Percentiles rank a stretch among this genome's conserved stretches.
Conservation (phyloP, 2,797 vertebrate species). For the Eulemur albifrons region DNA sequence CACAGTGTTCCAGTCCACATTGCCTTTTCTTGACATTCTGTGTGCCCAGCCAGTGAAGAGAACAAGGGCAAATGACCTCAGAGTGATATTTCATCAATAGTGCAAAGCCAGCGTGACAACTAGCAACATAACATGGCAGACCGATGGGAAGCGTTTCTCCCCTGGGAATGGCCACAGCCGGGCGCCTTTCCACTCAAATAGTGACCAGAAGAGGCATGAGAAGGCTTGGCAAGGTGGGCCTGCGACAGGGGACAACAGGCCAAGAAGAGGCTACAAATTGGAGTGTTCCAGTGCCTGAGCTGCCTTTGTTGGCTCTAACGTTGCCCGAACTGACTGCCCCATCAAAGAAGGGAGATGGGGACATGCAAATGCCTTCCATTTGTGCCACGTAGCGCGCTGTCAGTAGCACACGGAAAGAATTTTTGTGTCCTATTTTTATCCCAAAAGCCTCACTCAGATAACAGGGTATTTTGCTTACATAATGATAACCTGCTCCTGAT, state of each 20-base stretch:
- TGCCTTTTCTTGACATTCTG: neutral
- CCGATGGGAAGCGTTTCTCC: accelerated
- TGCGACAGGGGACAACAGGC: neutral
- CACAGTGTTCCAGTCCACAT: neutral
- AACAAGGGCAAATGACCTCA: neutral
- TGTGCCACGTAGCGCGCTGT: neutral
- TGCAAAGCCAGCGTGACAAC: neutral
- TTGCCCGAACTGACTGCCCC: neutral
- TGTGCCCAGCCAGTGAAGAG: neutral
- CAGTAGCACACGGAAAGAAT: slow-evolving; percentile 63
- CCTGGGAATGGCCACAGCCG: accelerated
- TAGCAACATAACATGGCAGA: neutral
- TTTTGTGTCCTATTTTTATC: slow-evolving; percentile 66
- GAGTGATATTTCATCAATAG: neutral
- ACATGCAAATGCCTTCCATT: slow-evolving; percentile 70
- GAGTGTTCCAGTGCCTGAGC: neutral
- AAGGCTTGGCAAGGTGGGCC: neutral
- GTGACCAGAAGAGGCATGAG: neutral
- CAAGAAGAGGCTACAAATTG: slow-evolving; percentile 4
- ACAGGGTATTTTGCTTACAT: neutral
- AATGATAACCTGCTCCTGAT: slow-evolving; percentile 26
- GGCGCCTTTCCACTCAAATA: neutral
- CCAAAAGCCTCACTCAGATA: slow-evolving; percentile 36
- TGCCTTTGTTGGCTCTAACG: neutral
- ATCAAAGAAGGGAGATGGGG: slow-evolving; percentile 18